These are phyloP conservation scores for Mirounga angustirostris DNA, from an alignment of 2,113 vertebrate species.

Conservation along the genomic window DNA sequence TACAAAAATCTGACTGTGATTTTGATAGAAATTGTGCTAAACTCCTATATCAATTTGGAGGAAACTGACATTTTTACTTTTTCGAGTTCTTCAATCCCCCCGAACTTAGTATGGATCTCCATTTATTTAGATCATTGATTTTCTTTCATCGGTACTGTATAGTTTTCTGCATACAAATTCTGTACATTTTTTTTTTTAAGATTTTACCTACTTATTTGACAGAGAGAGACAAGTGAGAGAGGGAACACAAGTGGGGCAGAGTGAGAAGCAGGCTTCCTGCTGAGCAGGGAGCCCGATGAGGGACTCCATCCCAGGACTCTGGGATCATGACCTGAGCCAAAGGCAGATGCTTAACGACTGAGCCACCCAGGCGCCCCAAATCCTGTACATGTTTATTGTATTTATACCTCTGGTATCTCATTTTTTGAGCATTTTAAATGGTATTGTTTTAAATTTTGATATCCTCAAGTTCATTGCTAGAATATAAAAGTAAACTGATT, in stretches of 20 bases:
- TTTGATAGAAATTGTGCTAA: background rate
- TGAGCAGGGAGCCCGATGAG: too few species aligned
- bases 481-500: background rate
- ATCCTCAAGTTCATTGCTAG: background rate
- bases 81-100: background rate
- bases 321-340: too few species aligned
- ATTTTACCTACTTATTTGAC: too few species aligned
- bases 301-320: too few species aligned
- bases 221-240: too few species aligned
- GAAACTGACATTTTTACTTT: background rate
- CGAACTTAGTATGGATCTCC: background rate
- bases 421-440: background rate
- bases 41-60: background rate
- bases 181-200: too few species aligned
- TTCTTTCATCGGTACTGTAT: background rate
- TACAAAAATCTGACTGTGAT: background rate
- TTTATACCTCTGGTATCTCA: background rate
- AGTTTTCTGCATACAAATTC: background rate
- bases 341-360: too few species aligned
- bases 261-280: too few species aligned
- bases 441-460: background rate
- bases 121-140: constrained; percentile 9
- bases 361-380: background rate
- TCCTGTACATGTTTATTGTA: background rate
- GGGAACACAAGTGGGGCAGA: too few species aligned